Evolutionary conservation across 37 sponge, comb jelly and placozoan genomes (phyloP), one percentile per base, ranked within the genome.

Genomic region (Chondrosia reniformis): DNA sequence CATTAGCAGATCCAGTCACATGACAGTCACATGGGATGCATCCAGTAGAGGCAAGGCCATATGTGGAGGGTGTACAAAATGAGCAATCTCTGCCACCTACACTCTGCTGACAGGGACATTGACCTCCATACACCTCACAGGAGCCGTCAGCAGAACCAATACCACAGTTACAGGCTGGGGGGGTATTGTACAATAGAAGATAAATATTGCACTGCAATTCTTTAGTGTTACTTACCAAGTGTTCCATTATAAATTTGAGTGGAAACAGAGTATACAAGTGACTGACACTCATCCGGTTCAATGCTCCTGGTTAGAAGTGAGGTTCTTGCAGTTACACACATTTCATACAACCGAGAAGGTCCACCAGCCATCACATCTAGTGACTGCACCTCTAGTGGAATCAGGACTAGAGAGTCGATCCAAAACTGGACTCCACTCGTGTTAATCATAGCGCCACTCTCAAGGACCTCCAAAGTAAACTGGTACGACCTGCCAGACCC

Each of bases 341-440:
- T n/a, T n/a, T n/a, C n/a, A n/a, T 46, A 5, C 6, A 33, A 0
- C 30, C 77, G 45, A 25, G 19, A n/a, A 22, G 57, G 37, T 27
- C 81, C 12, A 38, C 41, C 75, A 0, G 17, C 19, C 28, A 89
- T 77, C 19, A 78, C 72, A 19, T 27, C 54, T 5, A 89, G 54
- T 2, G 38, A 44, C n/a, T 75, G 24, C 8, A 57, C 44, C 13
- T 37, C 25, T 0, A 74, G 42, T 2, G 82, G 82, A 17, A 89
- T 39, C 12, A 93, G 25, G 0, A 86, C 82, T 21, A 93, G 45
- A 0, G 94, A 93, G 72, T 93, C 94, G n/a, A 93, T 84, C 56
- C 87, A 40, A 21, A 55, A 40, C 19, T 56, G 42, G 25, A 63
- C 22, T 32, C 24, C 52, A 33, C 30, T 22, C 0, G 28, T 34